Conservation (phyloP, 2,113 vertebrate species). For the Pollachius pollachius region DNA sequence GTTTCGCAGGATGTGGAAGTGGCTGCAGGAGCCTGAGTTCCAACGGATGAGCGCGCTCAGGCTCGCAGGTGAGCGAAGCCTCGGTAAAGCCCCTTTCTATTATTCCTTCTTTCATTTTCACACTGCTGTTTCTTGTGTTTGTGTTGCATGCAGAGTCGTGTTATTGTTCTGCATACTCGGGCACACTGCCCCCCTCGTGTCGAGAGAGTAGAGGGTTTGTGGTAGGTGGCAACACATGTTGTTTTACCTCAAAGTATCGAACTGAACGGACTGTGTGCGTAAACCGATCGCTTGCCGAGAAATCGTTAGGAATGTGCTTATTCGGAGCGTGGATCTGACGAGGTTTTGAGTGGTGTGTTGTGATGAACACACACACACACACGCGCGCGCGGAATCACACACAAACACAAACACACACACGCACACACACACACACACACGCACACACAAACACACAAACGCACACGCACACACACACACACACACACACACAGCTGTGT, state of each 20-base stretch:
- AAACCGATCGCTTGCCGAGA: slow-evolving; percentile 59
- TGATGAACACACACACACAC: slow-evolving; percentile 17
- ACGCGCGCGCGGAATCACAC: too few species aligned
- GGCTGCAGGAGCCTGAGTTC: slow-evolving; percentile 99
- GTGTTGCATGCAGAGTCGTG: background rate
- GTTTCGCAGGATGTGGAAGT: slow-evolving; percentile 99
- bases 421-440: too few species aligned
- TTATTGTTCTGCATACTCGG: background rate
- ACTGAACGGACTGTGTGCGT: slow-evolving; percentile 40
- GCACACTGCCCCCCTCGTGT: slow-evolving; percentile 24
- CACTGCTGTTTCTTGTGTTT: slow-evolving; percentile 3
- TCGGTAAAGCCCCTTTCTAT: slow-evolving; percentile 69
- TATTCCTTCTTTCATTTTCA: slow-evolving; percentile 32
- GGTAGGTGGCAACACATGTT: slow-evolving; percentile 41
- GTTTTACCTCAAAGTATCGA: slow-evolving; percentile 71
- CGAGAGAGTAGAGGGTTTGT: slow-evolving; percentile 50
- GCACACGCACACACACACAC: too few species aligned
- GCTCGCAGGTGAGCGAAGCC: slow-evolving; percentile 94
- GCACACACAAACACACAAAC: too few species aligned
- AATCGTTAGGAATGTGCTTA: slow-evolving; percentile 68
- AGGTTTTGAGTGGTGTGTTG: slow-evolving; percentile 35
- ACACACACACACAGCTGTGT: too few species aligned
- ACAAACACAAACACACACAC: too few species aligned
- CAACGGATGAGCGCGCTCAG: slow-evolving; percentile 98
- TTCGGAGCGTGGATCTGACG: slow-evolving; percentile 59